phyloP scores from a whole-genome alignment of 1,140 invertebrate genomes.

The Manduca sexta region DNA sequence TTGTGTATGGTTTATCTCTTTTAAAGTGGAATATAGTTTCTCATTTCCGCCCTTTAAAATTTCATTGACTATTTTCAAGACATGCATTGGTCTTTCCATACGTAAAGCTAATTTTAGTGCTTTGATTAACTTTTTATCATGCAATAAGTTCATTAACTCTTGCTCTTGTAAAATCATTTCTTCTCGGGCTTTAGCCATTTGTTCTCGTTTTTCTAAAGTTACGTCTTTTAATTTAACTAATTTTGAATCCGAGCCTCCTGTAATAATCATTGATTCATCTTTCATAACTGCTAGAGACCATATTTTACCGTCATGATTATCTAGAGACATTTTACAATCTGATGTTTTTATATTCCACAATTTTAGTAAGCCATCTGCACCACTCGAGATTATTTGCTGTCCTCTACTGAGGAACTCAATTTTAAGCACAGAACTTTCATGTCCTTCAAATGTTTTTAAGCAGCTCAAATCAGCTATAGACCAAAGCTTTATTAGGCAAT shows the following conservation, averaged over 20 bases:
- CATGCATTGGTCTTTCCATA: slow-evolving; percentile 86
- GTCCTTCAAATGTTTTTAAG: slow-evolving; percentile 95
- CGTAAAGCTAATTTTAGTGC: slow-evolving; percentile 88
- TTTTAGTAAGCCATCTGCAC: slow-evolving; percentile 93
- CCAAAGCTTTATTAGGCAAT: slow-evolving; percentile 96
- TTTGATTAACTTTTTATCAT: slow-evolving; percentile 84
- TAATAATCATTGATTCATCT: slow-evolving; percentile 83
- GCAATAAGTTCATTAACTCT: slow-evolving; percentile 86
- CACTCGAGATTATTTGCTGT: slow-evolving; percentile 90
- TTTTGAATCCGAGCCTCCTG: slow-evolving; percentile 93
- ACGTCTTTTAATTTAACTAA: slow-evolving; percentile 90
- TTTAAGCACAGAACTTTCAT: slow-evolving; percentile 93
- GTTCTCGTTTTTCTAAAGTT: slow-evolving; percentile 80
- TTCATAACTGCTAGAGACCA: slow-evolving; percentile 87
- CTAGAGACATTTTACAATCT: slow-evolving; percentile 88
- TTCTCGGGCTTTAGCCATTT: slow-evolving; percentile 79
- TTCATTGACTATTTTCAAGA: slow-evolving; percentile 87
- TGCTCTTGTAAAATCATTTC: slow-evolving; percentile 87
- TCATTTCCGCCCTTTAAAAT: slow-evolving; percentile 77
- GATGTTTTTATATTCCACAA: slow-evolving; percentile 93
- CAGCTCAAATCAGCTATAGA: slow-evolving; percentile 90
- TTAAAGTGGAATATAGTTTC: slow-evolving; percentile 78
- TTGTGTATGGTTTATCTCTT: slow-evolving; percentile 81
- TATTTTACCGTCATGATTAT: slow-evolving; percentile 89
- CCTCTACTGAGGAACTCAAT: slow-evolving; percentile 88